These are phyloP conservation scores for Eolophus roseicapilla DNA, from an alignment of 2,113 vertebrate species.

Conservation along the genomic window DNA sequence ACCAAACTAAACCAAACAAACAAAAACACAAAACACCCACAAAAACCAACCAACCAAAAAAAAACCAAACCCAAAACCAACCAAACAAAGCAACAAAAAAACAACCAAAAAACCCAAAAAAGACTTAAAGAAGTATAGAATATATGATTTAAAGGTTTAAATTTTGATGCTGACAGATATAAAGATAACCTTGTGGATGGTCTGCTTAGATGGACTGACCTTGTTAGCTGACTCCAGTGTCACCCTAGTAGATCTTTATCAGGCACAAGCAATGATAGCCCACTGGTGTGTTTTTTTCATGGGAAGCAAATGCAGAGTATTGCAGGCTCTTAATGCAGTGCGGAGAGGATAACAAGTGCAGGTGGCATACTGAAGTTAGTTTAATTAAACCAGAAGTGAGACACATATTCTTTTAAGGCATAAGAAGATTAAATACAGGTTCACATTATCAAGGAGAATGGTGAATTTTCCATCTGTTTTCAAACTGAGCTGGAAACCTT, in stretches of 20 bases:
- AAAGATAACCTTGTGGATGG: not conserved
- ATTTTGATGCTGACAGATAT: not conserved
- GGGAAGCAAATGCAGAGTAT: not conserved
- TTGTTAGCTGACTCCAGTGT: not conserved
- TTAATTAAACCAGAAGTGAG: not conserved
- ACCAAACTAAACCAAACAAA: not conserved
- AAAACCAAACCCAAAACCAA: not conserved
- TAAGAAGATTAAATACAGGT: not conserved
- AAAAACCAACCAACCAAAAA: not conserved
- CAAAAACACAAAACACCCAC: not conserved
- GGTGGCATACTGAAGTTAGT: not conserved
- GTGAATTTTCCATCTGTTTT: not conserved
- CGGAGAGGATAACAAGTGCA: not conserved
- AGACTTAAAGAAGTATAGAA: not conserved
- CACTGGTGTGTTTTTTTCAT: not conserved
- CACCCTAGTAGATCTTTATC: not conserved
- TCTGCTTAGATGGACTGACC: not conserved
- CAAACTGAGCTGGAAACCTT: not conserved
- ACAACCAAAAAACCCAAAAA: not conserved
- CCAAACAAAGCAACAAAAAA: not conserved
- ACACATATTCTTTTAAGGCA: not conserved
- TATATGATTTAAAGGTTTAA: not conserved
- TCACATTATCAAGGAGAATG: not conserved
- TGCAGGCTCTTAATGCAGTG: not conserved
- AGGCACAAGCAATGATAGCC: rapidly evolving